Base-by-base conservation (phyloP, 2,113 vertebrate genomes). In the Australoheros scitulus region DNA sequence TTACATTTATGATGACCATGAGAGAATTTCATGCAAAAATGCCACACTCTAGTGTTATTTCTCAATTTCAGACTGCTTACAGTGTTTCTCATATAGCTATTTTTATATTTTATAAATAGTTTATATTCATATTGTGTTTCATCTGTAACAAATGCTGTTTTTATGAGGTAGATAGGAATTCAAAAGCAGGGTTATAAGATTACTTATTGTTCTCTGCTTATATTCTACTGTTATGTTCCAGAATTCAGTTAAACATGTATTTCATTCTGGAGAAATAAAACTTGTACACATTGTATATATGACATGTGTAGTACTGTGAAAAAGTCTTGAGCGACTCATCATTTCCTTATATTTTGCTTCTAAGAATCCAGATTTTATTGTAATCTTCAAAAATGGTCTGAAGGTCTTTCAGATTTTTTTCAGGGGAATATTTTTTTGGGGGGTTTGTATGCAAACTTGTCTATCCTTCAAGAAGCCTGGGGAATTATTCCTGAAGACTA, bases 1-100 rank as follows among this genome's bases (percentile, higher is more conserved):
- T 90, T 91, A 91, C 63, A 86, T 92, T 92, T 91, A 84, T 85
- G 90, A 89, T 89, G 81, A 88, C 88, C 75, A 57, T 76, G 55
- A 79, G 83, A 76, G 84, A 92, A 86, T 87, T 85, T 91, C 76
- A 6, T 18, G 32, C 61, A 77, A 72, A 83, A 82, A 86, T 83
- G 60, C 75, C 81, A 84, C 59, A 32, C 22, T 2, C 7, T 43
- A 29, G n/a, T 82, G 63, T 84, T 86, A 80, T 88, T 88, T 81
- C 85, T 87, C 76, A n/a, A 61, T 83, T 84, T 85, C 60, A 47
- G 55, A 50, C 68, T 76, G 32, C 55, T 80, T 32, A 7, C 52
- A 64, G 61, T 60, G 24, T 72, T 84, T 85, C 65, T 77, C 34
- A 2, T 63, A 38, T 82, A 9, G 5, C 52, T 82, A 59, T 87